These are phyloP conservation scores for Branchellion lobata DNA, from an alignment of 2,888 invertebrate species.

Conservation along the genomic window DNA sequence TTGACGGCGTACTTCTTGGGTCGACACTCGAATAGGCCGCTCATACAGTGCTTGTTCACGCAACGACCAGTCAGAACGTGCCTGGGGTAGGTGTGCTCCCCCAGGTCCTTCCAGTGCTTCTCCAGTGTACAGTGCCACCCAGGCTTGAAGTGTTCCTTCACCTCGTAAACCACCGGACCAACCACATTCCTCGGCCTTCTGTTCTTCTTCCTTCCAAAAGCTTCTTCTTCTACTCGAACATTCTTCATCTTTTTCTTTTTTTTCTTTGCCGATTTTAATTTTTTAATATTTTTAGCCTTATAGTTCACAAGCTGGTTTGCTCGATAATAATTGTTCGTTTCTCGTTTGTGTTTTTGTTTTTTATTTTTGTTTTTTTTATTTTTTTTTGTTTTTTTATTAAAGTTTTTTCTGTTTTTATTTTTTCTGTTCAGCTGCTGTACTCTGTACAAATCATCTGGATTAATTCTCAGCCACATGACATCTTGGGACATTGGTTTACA, in stretches of 20 bases:
- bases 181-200: not conserved
- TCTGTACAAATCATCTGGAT: constrained; percentile 15
- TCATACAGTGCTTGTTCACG: constrained; percentile 40
- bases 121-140: constrained; percentile 43
- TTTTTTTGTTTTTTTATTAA: not conserved
- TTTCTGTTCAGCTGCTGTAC: not conserved
- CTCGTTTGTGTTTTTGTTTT: too few relatives aligned
- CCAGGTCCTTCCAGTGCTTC: constrained; percentile 35
- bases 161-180: not conserved
- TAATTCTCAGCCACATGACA: constrained; percentile 12
- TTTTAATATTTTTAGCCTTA: too few relatives aligned
- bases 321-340: not conserved
- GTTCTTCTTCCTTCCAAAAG: not conserved
- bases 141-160: not conserved
- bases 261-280: too few relatives aligned
- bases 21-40: constrained; percentile 36
- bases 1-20: constrained; percentile 41
- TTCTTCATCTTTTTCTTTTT: constrained; percentile 9
- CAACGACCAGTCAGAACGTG: constrained; percentile 45
- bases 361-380: not conserved
- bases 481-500: constrained; percentile 27
- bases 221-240: too few relatives aligned
- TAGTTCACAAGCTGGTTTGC: too few relatives aligned
- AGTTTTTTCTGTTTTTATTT: not conserved
- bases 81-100: constrained; percentile 24